Conservation (phyloP, 2,888 invertebrate genomes). For the Escarpia spicata region DNA sequence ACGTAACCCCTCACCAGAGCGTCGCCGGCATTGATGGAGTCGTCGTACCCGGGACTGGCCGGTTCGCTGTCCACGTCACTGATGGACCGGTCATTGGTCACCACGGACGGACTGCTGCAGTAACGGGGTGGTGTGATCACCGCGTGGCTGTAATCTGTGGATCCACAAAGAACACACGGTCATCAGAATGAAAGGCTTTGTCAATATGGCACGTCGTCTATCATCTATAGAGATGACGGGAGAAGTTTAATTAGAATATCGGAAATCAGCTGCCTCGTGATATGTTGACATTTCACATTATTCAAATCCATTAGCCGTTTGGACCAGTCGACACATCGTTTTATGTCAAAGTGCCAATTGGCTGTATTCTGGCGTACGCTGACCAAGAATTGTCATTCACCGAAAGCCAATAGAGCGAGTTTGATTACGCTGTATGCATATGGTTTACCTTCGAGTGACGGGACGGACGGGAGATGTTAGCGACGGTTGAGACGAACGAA, state of each 20-base stretch:
- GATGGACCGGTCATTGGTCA: not conserved
- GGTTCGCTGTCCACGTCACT: slow-evolving; percentile 3
- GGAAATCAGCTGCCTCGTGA: not conserved
- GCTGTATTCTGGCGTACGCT: not conserved
- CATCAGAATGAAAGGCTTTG: not conserved
- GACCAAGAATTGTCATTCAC: not conserved
- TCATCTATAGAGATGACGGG: not conserved
- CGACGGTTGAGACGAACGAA: not conserved
- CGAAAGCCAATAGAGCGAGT: not conserved
- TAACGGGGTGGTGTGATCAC: not conserved
- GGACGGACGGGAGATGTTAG: not conserved
- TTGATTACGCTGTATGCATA: not conserved
- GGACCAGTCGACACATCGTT: not conserved
- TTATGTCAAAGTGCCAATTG: not conserved
- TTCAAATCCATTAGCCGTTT: not conserved
- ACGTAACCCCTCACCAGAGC: not conserved
- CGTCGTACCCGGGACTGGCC: not conserved
- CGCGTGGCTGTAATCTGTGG: not conserved
- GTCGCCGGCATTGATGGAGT: not conserved
- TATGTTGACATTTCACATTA: slow-evolving; percentile 10
- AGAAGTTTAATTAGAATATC: not conserved
- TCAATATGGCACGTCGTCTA: not conserved
- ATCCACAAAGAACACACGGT: not conserved
- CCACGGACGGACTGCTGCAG: slow-evolving; percentile 12
- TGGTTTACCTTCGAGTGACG: not conserved